Evolutionary conservation across 2,113 vertebrate genomes (phyloP).

Genomic region (Promerops cafer): DNA sequence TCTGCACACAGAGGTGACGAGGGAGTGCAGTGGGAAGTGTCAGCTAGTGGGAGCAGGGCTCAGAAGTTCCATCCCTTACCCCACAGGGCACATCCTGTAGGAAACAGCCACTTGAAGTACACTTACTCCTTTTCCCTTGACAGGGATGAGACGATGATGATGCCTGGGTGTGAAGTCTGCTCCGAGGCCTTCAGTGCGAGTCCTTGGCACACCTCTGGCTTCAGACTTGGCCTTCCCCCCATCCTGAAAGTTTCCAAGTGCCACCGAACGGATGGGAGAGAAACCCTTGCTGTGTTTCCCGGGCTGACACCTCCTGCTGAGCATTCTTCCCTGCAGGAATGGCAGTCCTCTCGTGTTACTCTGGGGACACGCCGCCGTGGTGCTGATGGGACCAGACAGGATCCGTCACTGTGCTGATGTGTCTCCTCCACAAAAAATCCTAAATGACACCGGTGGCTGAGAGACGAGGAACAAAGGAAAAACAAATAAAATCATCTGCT

Average conservation of each 20-base stretch:
- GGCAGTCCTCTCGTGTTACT: constrained; percentile 26
- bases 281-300: constrained; percentile 28
- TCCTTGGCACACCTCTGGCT: constrained; percentile 21
- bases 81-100: neutral
- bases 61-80: neutral
- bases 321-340: constrained; percentile 44
- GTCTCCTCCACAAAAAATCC: constrained; percentile 55
- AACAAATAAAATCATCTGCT: constrained; percentile 24
- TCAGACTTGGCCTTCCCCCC: neutral
- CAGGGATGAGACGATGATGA: rapidly evolving
- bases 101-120: constrained; percentile 2
- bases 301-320: constrained; percentile 49
- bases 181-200: neutral
- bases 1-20: neutral
- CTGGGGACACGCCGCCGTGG: neutral
- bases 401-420: constrained; percentile 36
- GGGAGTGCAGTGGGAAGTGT: neutral
- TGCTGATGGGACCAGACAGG: constrained; percentile 64
- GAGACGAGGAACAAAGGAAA: neutral
- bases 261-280: neutral
- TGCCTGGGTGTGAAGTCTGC: neutral
- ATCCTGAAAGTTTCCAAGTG: constrained; percentile 6
- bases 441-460: constrained; percentile 19
- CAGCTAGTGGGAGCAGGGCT: neutral
- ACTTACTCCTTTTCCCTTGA: neutral